These are phyloP conservation scores for Vandiemenella viatica DNA, from an alignment of 2,888 invertebrate species.

Conservation along the genomic window DNA sequence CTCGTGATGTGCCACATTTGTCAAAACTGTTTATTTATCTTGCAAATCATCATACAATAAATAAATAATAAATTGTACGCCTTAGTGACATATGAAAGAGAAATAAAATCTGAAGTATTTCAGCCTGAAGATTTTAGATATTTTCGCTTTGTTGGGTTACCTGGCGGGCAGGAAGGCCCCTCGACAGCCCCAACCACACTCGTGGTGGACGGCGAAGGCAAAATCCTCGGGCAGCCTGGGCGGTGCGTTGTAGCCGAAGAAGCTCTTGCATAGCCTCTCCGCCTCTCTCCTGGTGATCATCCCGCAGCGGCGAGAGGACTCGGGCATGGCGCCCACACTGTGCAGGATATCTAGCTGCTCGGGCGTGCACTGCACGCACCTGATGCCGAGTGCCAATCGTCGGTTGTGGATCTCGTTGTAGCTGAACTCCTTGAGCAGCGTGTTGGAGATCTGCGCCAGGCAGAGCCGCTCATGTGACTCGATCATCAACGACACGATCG, in stretches of 20 bases:
- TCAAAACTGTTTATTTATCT: no score
- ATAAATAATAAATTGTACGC: no score
- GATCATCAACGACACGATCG: constrained; percentile 85
- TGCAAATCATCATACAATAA: no score
- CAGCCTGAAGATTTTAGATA: no score
- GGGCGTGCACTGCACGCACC: constrained; percentile 82
- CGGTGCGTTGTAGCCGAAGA: constrained; percentile 79
- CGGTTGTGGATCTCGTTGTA: constrained; percentile 98
- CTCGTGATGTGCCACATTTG: no score
- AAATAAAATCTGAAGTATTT: no score
- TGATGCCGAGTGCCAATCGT: constrained; percentile 81
- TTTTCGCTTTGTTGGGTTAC: no score
- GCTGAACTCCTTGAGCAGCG: constrained; percentile 84
- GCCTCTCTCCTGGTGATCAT: constrained; percentile 82
- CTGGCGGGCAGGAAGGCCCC: constrained; percentile 74
- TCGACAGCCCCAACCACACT: constrained; percentile 91
- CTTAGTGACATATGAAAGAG: no score
- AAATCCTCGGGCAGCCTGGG: constrained; percentile 87
- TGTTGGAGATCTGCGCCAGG: constrained; percentile 92
- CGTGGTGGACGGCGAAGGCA: constrained; percentile 82
- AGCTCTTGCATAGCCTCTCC: constrained; percentile 89
- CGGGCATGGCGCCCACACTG: constrained; percentile 88
- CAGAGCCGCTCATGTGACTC: constrained; percentile 85
- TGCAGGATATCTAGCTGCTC: constrained; percentile 91
- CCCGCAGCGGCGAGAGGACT: constrained; percentile 80